Evolutionary conservation across 2,797 vertebrate genomes (phyloP), one percentile per base, ranked within the genome.

Genomic region (Parambassis ranga): DNA sequence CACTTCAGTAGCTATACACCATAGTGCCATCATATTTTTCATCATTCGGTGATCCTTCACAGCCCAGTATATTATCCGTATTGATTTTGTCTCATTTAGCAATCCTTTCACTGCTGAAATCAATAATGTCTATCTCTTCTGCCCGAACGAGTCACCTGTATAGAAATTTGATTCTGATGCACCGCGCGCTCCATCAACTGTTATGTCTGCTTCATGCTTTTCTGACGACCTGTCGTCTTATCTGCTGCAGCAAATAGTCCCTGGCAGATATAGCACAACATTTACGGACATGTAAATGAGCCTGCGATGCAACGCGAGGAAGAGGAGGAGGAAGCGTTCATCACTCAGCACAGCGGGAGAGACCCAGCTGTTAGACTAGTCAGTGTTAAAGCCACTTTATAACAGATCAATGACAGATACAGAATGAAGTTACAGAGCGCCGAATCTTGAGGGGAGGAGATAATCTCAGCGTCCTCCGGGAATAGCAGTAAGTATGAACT

Each of bases 61-160:
- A 61, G 56, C 23, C n/a, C 20, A 10, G 18, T 51, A 32, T 49
- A 71, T 81, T 51, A 64, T 26, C 3, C 49, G 1, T 51, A 72
- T 68, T 61, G 68, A 74, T 74, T 69, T 62, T 9, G 30, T 68
- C 48, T 70, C 41, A 77, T 66, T 68, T 62, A 49, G 35, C 35
- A 37, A 61, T 48, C 38, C 36, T 50, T 44, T 28, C 15, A 11
- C 37, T 30, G 30, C 46, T 56, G 1, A 48, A 52, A 80, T 81
- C 73, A 56, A 77, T 82, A 81, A 39, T 3, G 9, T 11, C 61
- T 14, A 66, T 73, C 36, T 68, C 42, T 3, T 18, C 36, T 28
- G 16, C 36, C 36, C 15, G n/a, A 46, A 55, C 28, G 65, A 50
- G 37, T 49, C 32, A 27, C 13, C 22, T 48, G 27, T 28, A 36